Evolutionary conservation across 2,113 vertebrate species (phyloP).

Genomic region (Lepidothrix coronata): DNA sequence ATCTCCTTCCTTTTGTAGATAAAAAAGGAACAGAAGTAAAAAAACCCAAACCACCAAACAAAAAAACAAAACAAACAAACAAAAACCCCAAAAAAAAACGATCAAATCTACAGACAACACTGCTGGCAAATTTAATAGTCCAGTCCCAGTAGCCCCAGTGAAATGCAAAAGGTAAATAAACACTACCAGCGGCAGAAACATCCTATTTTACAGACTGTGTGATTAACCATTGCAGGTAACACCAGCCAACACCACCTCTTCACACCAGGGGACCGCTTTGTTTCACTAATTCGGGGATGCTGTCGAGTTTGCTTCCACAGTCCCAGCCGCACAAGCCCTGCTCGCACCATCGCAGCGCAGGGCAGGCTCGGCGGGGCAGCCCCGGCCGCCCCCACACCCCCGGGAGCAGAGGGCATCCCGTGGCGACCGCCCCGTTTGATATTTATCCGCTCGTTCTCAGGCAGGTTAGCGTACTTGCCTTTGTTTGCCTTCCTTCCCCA

Average conservation of each 20-base stretch:
- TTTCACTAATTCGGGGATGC: neutral
- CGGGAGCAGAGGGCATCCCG: neutral
- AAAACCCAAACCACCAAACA: neutral
- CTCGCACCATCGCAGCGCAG: fast-evolving
- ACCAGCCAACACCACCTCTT: neutral
- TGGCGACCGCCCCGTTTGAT: fast-evolving
- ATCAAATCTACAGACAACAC: neutral
- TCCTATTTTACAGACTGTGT: neutral
- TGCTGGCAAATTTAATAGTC: neutral
- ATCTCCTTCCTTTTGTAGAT: neutral
- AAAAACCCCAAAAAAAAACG: neutral
- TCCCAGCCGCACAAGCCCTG: neutral
- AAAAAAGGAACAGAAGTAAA: neutral
- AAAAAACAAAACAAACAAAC: neutral
- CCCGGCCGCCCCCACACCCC: too few relatives aligned
- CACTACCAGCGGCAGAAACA: neutral
- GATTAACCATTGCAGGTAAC: neutral
- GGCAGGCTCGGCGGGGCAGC: neutral
- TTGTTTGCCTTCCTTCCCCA: neutral
- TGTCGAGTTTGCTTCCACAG: neutral
- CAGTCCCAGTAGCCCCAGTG: neutral
- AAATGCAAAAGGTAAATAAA: neutral
- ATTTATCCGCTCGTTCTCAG: neutral
- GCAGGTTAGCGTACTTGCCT: neutral
- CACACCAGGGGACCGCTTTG: neutral